Evolutionary conservation across 1,140 invertebrate species (phyloP).

Genomic region (Heliconius congener): DNA sequence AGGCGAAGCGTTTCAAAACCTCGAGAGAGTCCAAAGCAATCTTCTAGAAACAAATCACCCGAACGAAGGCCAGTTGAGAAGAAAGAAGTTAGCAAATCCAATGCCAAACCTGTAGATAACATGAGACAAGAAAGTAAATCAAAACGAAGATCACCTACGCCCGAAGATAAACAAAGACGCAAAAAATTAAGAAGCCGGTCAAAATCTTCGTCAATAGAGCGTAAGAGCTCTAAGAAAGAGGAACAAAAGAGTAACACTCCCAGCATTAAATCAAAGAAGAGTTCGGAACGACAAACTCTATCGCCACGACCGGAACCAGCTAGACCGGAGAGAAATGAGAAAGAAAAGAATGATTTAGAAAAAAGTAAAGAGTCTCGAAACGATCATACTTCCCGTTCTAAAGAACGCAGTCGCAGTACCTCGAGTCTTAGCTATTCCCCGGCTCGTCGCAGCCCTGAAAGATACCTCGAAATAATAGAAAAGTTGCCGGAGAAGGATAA

Average conservation of each 20-base stretch:
- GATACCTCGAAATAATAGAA: constrained; percentile 83
- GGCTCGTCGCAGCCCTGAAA: constrained; percentile 83
- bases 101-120: constrained; percentile 45
- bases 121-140: constrained; percentile 50
- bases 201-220: constrained; percentile 49
- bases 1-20: constrained; percentile 30
- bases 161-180: constrained; percentile 45
- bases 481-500: constrained; percentile 80
- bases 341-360: constrained; percentile 50
- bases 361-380: constrained; percentile 50
- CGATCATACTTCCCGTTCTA: constrained; percentile 54
- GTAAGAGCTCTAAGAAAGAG: constrained; percentile 52
- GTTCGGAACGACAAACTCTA: constrained; percentile 41
- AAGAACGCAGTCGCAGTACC: constrained; percentile 68
- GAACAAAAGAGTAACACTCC: constrained; percentile 51
- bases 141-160: constrained; percentile 50
- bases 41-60: constrained; percentile 43
- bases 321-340: constrained; percentile 13
- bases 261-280: constrained; percentile 50
- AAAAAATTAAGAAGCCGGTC: constrained; percentile 54
- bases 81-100: constrained; percentile 54
- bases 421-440: constrained; percentile 86
- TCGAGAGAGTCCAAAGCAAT: constrained; percentile 46
- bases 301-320: constrained; percentile 46
- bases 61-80: constrained; percentile 37